Conservation (phyloP, 1,140 invertebrate genomes). For the Leptoteleia sp. region DNA sequence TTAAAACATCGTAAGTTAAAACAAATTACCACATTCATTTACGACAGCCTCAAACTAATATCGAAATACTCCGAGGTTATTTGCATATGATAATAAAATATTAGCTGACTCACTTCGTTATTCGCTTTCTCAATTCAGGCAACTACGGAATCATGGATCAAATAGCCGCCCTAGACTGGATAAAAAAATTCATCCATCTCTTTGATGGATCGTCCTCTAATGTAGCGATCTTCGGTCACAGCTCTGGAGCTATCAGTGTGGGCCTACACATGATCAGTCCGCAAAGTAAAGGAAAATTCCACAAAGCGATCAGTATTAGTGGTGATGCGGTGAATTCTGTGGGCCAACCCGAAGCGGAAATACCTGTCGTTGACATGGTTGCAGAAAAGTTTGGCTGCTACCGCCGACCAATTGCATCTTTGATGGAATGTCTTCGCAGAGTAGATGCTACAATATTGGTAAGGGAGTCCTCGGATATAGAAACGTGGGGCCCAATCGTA, state of each 20-base stretch:
- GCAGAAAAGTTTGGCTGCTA: conserved; percentile 85
- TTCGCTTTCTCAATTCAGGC: too few relatives aligned
- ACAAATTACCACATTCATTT: too few relatives aligned
- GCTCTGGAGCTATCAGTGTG: conserved; percentile 88
- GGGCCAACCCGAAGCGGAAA: conserved; percentile 72
- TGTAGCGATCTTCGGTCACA: conserved; percentile 94
- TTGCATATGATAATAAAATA: too few relatives aligned
- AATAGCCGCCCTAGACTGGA: conserved; percentile 91
- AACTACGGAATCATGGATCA: conserved; percentile 97
- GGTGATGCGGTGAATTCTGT: conserved; percentile 84
- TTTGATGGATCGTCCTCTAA: conserved; percentile 93
- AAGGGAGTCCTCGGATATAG: conserved; percentile 83
- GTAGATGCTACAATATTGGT: conserved; percentile 83
- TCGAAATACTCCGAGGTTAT: too few relatives aligned
- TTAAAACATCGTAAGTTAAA: too few relatives aligned
- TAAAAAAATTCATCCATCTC: conserved; percentile 90
- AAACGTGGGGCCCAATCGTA: conserved; percentile 88
- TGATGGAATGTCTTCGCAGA: conserved; percentile 86
- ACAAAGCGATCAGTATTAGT: conserved; percentile 87
- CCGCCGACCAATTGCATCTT: conserved; percentile 83
- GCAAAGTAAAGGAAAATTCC: conserved; percentile 83
- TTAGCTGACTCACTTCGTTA: too few relatives aligned
- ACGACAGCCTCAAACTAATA: too few relatives aligned
- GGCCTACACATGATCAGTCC: conserved; percentile 86
- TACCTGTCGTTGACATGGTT: conserved; percentile 82